Conservation (phyloP, 2,113 vertebrate genomes). For the Phyllostomus discolor region DNA sequence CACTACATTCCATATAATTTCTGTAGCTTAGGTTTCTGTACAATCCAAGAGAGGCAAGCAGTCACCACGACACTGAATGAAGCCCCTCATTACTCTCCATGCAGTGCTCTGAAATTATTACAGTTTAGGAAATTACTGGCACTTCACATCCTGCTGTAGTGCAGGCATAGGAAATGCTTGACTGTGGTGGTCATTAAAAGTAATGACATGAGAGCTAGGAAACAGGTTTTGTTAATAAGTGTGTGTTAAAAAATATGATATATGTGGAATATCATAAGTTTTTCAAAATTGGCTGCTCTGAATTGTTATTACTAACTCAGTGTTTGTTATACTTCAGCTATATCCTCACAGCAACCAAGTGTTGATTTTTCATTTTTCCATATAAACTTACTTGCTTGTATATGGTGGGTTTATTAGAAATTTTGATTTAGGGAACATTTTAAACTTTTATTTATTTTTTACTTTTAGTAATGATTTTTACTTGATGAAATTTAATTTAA, state of each 20-base stretch:
- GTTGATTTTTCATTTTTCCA: background rate
- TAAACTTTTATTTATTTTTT: background rate
- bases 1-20: background rate
- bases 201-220: background rate
- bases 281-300: slow-evolving; percentile 10
- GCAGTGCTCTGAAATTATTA: background rate
- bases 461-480: background rate
- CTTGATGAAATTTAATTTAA: background rate
- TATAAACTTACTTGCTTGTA: background rate
- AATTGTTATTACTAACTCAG: slow-evolving; percentile 2
- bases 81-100: background rate
- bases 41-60: background rate
- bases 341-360: background rate
- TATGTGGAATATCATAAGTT: background rate
- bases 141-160: background rate
- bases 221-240: slow-evolving; percentile 1
- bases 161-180: background rate
- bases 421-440: background rate
- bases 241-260: background rate
- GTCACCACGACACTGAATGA: background rate
- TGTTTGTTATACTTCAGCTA: slow-evolving; percentile 25
- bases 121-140: background rate
- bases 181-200: background rate
- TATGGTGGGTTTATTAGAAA: background rate
- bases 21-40: background rate